Evolutionary conservation across 2,113 vertebrate genomes (phyloP).

Genomic region (Tonatia bakeri): DNA sequence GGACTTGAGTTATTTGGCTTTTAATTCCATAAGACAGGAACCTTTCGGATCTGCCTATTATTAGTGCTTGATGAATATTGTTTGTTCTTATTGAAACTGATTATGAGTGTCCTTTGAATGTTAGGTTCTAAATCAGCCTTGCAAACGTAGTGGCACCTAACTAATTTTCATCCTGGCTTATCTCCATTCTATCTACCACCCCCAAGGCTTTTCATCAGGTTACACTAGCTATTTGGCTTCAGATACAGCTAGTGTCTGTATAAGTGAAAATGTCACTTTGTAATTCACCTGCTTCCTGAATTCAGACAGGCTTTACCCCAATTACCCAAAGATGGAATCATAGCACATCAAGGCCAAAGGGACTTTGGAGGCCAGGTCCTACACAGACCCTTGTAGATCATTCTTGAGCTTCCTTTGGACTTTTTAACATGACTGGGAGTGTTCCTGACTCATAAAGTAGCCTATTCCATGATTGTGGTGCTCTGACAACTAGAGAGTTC

Average conservation of each 20-base stretch:
- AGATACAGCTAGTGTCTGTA: not conserved
- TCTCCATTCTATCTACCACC: not conserved
- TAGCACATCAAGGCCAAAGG: not conserved
- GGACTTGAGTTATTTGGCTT: conserved; percentile 55
- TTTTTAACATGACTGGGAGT: not conserved
- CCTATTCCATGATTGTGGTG: not conserved
- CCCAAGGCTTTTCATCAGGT: not conserved
- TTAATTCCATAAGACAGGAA: conserved; percentile 51
- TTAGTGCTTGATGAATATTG: conserved; percentile 47
- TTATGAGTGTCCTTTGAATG: conserved; percentile 47
- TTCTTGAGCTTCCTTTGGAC: conserved; percentile 13
- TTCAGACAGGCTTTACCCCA: not conserved
- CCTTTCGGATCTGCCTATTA: conserved; percentile 34
- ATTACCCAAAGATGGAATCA: not conserved
- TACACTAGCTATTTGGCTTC: not conserved
- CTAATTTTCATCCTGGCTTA: conserved; percentile 24
- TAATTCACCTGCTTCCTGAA: not conserved
- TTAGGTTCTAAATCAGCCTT: conserved; percentile 47
- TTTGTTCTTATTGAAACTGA: conserved; percentile 62
- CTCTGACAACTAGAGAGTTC: not conserved
- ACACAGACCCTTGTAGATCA: not conserved
- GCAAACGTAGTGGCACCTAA: conserved; percentile 32
- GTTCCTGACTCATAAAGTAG: not conserved
- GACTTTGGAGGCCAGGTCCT: not conserved
- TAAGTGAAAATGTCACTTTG: not conserved